phyloP scores from a whole-genome alignment of 2,888 invertebrate genomes.

The Watsonalla binaria region DNA sequence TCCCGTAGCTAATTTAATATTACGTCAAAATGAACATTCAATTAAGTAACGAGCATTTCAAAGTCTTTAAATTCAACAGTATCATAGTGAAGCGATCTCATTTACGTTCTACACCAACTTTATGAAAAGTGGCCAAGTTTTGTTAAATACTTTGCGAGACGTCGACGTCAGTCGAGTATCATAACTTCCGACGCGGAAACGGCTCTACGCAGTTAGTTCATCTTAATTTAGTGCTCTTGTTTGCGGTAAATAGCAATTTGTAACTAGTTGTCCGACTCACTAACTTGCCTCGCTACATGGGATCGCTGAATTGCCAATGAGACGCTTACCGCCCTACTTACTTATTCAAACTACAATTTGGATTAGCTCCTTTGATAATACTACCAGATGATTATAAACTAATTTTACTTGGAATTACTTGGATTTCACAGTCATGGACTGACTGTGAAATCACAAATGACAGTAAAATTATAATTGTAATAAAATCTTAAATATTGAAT shows the following conservation, averaged over 20 bases:
- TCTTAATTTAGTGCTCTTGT: slow-evolving; percentile 70
- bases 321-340: neutral
- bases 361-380: neutral
- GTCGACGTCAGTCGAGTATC: slow-evolving; percentile 21
- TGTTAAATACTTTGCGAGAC: slow-evolving; percentile 31
- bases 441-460: too few species aligned
- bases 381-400: neutral
- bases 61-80: slow-evolving; percentile 20
- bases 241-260: slow-evolving; percentile 69
- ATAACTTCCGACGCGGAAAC: slow-evolving; percentile 23
- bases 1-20: too few species aligned
- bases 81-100: slow-evolving; percentile 29
- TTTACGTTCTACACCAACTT: slow-evolving; percentile 31
- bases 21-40: too few species aligned
- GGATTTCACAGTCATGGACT: too few species aligned
- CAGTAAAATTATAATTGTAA: too few species aligned
- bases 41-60: slow-evolving; percentile 3
- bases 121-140: slow-evolving; percentile 36
- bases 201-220: slow-evolving; percentile 47
- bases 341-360: neutral
- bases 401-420: neutral
- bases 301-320: slow-evolving; percentile 40
- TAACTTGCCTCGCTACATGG: slow-evolving; percentile 41
- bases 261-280: slow-evolving; percentile 53
- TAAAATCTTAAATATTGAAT: too few species aligned